These are phyloP conservation scores for Sebastes diploproa DNA, from an alignment of 2,797 vertebrate species.

Conservation along the genomic window DNA sequence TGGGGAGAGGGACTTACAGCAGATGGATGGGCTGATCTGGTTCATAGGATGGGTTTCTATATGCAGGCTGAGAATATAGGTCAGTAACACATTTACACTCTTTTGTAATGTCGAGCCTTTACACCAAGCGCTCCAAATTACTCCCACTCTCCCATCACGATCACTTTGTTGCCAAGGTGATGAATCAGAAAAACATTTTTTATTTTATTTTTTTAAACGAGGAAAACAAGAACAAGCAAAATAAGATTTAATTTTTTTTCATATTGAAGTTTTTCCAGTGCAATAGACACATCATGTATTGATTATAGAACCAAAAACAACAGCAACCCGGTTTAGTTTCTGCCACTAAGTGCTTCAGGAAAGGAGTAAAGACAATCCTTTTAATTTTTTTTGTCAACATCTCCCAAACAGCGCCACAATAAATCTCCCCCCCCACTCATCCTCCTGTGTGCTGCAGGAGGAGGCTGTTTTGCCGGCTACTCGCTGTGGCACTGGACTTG, in stretches of 20 bases:
- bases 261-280: neutral
- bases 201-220: neutral
- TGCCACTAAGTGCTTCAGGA: neutral
- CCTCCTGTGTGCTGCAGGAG: conserved; percentile 10
- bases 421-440: conserved; percentile 19
- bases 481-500: conserved; percentile 14
- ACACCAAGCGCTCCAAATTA: conserved; percentile 60
- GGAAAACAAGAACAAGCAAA: conserved; percentile 4
- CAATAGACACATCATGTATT: neutral
- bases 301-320: neutral
- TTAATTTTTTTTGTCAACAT: conserved; percentile 2
- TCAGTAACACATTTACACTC: conserved; percentile 77
- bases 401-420: conserved; percentile 21
- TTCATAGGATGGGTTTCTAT: conserved; percentile 68
- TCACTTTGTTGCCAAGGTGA: conserved; percentile 69
- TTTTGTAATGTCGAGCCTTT: conserved; percentile 62
- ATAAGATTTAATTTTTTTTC: conserved; percentile 11
- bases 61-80: conserved; percentile 72
- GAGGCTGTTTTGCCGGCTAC: conserved; percentile 6
- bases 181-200: conserved; percentile 44
- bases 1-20: conserved; percentile 59
- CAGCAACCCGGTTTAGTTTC: neutral
- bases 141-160: conserved; percentile 65
- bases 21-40: conserved; percentile 70
- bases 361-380: neutral